Evolutionary conservation across 2,888 invertebrate species (phyloP).

Genomic region (Epirrhoe alternata): DNA sequence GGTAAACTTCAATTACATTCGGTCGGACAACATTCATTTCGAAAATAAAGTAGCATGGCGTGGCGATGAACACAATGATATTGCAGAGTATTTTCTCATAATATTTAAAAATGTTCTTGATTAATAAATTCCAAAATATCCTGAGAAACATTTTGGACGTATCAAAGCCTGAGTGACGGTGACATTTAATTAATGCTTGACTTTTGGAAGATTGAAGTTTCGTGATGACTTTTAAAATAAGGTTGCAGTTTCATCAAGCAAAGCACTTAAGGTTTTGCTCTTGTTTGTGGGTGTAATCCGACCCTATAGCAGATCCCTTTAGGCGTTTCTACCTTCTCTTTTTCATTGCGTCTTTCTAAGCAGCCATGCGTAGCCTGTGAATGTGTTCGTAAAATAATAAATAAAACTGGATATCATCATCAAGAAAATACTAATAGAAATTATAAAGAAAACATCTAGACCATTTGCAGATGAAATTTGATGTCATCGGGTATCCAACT

Average conservation of each 20-base stretch:
- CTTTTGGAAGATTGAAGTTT: constrained; percentile 22
- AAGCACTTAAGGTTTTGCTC: constrained; percentile 4
- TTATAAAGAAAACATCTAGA: too few species aligned
- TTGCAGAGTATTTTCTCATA: constrained; percentile 52
- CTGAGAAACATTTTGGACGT: constrained; percentile 24
- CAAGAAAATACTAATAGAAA: too few species aligned
- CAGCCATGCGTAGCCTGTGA: too few species aligned
- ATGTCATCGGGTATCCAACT: too few species aligned
- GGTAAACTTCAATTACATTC: constrained; percentile 47
- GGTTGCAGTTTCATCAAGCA: constrained; percentile 10
- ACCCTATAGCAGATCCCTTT: not conserved
- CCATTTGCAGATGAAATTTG: too few species aligned
- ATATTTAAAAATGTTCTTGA: constrained; percentile 20
- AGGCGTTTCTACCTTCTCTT: not conserved
- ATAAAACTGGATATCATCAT: too few species aligned
- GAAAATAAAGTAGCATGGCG: constrained; percentile 62
- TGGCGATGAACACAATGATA: constrained; percentile 52
- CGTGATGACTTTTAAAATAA: constrained; percentile 23
- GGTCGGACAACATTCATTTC: constrained; percentile 63
- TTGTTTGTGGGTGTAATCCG: not conserved
- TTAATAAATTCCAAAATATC: constrained; percentile 15
- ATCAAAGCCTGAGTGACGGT: constrained; percentile 39
- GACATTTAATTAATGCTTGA: constrained; percentile 40
- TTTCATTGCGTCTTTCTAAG: too few species aligned
- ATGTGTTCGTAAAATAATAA: too few species aligned